Base-by-base conservation (phyloP, 2,888 invertebrate genomes). In the Mythimna vitellina region DNA sequence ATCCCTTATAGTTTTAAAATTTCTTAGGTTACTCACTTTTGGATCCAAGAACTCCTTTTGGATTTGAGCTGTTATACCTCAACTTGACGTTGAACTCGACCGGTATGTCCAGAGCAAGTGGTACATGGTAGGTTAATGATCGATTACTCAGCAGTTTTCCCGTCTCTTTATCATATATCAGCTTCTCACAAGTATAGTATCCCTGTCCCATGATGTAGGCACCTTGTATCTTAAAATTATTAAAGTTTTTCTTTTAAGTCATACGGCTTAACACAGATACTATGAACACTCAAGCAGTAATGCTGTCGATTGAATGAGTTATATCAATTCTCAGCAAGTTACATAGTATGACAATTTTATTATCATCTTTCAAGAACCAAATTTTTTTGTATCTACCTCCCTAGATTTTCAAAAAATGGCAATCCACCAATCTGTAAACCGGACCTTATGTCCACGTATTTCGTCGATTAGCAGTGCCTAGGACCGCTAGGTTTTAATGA, bases 81-180 rank as follows among this genome's bases (percentile, higher is more conserved):
- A 98, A 95, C 61, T 96, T 95, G 0, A 98, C 94, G 64, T 97
- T 95, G 78, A 97, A 97, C 87, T 97, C 97, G 0, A 96, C 93
- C 0, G 98, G 98, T 80, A 98, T 97, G 85, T 98, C 98, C 81
- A 96, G 96, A 0, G 96, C 96, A 8, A 97, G 96, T 0, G 97
- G 97, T 5, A 97, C 97, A 88, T 97, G 97, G 88, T 98, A 98
- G 64, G 94, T 97, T 96, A 98, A 97, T 0, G 98, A 98, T 62
- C 97, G 96, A 86, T 97, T 96, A 8, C 97, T 97, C 4, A 97
- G 89, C 20, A 98, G 90, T 85, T 95, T 93, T 0, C 98, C 98
- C 3, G 97, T 97, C 12, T 89, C 83, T 22, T 95, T 90, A 85
- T 97, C 96, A 86, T 96, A 97, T 0, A 97, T 93, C 57, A 98